These are phyloP conservation scores for Fragum whitleyi DNA, from an alignment of 2,888 invertebrate species.

Conservation along the genomic window DNA sequence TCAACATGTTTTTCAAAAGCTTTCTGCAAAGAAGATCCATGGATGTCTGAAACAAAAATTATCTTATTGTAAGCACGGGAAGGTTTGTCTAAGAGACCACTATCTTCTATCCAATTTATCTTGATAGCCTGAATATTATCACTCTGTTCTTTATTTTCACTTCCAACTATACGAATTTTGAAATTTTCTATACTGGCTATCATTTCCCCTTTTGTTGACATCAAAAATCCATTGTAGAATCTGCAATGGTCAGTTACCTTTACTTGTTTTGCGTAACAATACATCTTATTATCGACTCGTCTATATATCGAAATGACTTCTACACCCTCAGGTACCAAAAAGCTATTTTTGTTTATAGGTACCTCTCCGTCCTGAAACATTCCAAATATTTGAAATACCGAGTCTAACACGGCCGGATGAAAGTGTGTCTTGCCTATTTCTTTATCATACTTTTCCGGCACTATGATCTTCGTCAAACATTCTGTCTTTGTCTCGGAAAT, in stretches of 20 bases:
- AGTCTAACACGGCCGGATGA: constrained; percentile 71
- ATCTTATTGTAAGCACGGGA: background rate
- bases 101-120: background rate
- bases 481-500: constrained; percentile 46
- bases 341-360: constrained; percentile 26
- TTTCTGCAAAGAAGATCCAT: background rate
- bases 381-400: constrained; percentile 68
- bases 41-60: background rate
- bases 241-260: constrained; percentile 57
- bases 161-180: background rate
- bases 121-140: background rate
- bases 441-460: constrained; percentile 54
- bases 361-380: constrained; percentile 39
- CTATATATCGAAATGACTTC: constrained; percentile 53
- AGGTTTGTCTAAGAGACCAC: background rate
- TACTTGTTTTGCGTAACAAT: constrained; percentile 59
- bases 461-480: constrained; percentile 60
- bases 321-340: constrained; percentile 64
- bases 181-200: constrained; percentile 23
- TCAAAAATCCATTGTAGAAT: constrained; percentile 11
- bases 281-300: constrained; percentile 63
- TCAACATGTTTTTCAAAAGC: background rate
- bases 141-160: background rate
- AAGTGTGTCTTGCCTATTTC: constrained; percentile 60
- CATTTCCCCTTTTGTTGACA: constrained; percentile 9